Evolutionary conservation across 2,888 invertebrate genomes (phyloP).

Genomic region (Drosophila niveifrons): DNA sequence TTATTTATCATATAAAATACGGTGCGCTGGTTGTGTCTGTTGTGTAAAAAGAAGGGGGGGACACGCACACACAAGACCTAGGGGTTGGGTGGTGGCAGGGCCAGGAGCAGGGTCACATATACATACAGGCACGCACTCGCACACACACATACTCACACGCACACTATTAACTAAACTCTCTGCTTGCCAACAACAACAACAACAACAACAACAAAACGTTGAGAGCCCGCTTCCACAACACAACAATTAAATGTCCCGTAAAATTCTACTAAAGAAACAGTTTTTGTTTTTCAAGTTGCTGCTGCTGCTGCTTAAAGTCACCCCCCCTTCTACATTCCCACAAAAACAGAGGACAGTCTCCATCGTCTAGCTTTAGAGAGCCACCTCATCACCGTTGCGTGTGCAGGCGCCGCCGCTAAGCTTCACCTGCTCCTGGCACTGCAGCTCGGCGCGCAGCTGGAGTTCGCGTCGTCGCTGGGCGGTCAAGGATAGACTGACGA

Average conservation of each 20-base stretch:
- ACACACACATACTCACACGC: constrained; percentile 12
- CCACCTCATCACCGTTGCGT: constrained; percentile 81
- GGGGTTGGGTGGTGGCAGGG: background rate
- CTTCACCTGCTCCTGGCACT: constrained; percentile 71
- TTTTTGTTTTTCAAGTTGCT: background rate
- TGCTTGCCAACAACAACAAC: constrained; percentile 2
- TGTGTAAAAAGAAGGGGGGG: constrained; percentile 4
- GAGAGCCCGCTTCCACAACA: constrained; percentile 21
- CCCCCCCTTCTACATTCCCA: background rate
- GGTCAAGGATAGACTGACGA: constrained; percentile 61
- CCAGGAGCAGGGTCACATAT: constrained; percentile 10
- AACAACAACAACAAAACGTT: constrained; percentile 45
- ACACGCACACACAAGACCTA: background rate
- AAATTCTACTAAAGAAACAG: constrained; percentile 33
- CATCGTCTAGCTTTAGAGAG: constrained; percentile 64
- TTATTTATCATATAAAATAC: constrained; percentile 33
- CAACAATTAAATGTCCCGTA: constrained; percentile 18
- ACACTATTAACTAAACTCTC: constrained; percentile 33
- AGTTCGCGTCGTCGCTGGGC: constrained; percentile 77
- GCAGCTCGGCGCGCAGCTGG: constrained; percentile 73
- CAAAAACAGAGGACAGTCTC: background rate
- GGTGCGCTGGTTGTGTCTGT: constrained; percentile 34
- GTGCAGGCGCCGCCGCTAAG: constrained; percentile 61
- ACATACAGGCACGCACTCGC: background rate
- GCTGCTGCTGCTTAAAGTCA: no score